Conservation (phyloP, 2,888 invertebrate species). For the Lasioglossum vierecki region DNA sequence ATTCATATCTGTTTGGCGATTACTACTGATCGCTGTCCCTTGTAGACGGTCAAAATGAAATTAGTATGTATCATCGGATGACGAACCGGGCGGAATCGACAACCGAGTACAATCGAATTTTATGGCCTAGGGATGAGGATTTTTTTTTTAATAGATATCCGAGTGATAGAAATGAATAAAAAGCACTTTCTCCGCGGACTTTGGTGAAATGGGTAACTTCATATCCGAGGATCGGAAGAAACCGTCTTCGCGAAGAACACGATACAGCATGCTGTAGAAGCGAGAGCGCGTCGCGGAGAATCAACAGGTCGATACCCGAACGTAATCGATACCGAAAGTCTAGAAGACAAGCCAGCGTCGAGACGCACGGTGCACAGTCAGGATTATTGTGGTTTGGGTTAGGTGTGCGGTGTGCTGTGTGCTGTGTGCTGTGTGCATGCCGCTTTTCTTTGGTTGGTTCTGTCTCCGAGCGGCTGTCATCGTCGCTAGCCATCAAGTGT, state of each 20-base stretch:
- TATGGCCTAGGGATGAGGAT: not conserved
- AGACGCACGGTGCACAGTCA: slow-evolving; percentile 37
- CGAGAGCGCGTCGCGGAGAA: slow-evolving; percentile 52
- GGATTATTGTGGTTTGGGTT: slow-evolving; percentile 53
- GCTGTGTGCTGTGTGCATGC: slow-evolving; percentile 14
- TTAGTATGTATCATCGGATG: not conserved
- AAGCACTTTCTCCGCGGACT: not conserved
- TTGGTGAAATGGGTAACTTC: not conserved
- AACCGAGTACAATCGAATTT: not conserved
- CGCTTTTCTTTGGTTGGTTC: slow-evolving; percentile 50
- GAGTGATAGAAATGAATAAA: not conserved
- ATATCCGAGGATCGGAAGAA: slow-evolving; percentile 19
- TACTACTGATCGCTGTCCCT: not conserved
- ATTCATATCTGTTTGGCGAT: not conserved
- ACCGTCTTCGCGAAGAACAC: slow-evolving; percentile 28
- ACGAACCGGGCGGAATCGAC: not conserved
- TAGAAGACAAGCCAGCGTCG: slow-evolving; percentile 47
- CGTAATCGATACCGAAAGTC: slow-evolving; percentile 65
- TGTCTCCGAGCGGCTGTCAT: slow-evolving; percentile 36
- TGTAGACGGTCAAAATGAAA: not conserved
- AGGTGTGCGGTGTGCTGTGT: slow-evolving; percentile 20
- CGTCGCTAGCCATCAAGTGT: slow-evolving; percentile 39
- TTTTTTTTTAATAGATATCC: not conserved
- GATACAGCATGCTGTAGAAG: slow-evolving; percentile 46
- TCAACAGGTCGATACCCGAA: slow-evolving; percentile 75